Conservation (phyloP, 1,140 invertebrate species). For the Tetramorium alpestre region DNA sequence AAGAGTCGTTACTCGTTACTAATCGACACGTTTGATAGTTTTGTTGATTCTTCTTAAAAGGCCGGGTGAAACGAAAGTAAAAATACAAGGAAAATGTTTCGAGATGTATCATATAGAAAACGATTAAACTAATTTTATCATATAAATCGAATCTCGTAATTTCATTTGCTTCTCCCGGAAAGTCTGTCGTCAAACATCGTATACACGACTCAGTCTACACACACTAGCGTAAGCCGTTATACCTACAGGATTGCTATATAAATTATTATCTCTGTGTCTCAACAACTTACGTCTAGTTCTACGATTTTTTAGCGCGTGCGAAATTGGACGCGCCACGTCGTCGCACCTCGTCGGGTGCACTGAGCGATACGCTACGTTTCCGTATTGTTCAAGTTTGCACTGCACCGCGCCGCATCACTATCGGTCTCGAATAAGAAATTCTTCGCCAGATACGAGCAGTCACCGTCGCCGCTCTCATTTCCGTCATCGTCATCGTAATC, state of each 20-base stretch:
- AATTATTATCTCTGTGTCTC: slow-evolving; percentile 75
- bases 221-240: slow-evolving; percentile 67
- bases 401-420: not conserved
- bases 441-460: slow-evolving; percentile 53
- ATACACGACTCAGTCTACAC: slow-evolving; percentile 50
- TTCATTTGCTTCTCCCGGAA: not conserved
- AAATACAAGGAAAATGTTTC: not conserved
- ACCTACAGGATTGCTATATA: slow-evolving; percentile 69
- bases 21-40: not conserved
- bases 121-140: not conserved
- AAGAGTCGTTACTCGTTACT: slow-evolving; percentile 31
- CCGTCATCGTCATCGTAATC: not conserved
- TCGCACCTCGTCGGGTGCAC: slow-evolving; percentile 41
- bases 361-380: slow-evolving; percentile 67
- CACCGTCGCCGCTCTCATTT: not conserved
- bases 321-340: slow-evolving; percentile 64
- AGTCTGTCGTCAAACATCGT: not conserved
- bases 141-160: not conserved
- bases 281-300: slow-evolving; percentile 72
- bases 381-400: slow-evolving; percentile 55
- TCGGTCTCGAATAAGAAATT: slow-evolving; percentile 52
- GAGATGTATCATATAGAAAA: not conserved
- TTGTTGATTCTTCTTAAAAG: not conserved
- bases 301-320: slow-evolving; percentile 65
- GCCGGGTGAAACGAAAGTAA: not conserved